phyloP scores from a whole-genome alignment of 2,797 vertebrate genomes.

The Bradypodion pumilum region DNA sequence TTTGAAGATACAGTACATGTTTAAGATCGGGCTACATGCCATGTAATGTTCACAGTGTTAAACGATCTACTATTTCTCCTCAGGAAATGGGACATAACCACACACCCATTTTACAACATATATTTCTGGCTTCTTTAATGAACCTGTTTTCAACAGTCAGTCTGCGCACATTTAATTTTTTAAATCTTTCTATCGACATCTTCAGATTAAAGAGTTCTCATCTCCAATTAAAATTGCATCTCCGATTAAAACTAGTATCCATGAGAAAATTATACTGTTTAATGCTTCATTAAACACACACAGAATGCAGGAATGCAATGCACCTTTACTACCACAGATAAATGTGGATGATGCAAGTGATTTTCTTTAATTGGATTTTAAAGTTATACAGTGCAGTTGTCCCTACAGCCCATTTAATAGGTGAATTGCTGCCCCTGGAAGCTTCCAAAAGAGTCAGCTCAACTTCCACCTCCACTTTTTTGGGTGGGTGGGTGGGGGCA shows the following conservation, averaged over 20 bases:
- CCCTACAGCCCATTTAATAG: too few species aligned
- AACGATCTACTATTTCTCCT: not conserved
- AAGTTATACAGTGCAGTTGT: too few species aligned
- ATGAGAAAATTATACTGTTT: not conserved
- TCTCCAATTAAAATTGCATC: not conserved
- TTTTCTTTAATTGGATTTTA: constrained; percentile 9
- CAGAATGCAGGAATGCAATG: not conserved
- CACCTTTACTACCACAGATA: not conserved
- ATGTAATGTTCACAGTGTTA: not conserved
- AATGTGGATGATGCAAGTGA: not conserved
- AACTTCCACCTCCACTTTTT: too few species aligned
- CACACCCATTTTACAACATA: not conserved
- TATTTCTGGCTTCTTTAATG: not conserved
- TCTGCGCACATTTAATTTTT: not conserved
- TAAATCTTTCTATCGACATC: not conserved
- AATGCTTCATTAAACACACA: not conserved
- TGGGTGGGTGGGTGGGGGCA: too few species aligned
- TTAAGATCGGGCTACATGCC: not conserved
- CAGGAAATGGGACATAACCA: not conserved
- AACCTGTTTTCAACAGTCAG: not conserved
- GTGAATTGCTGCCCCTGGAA: too few species aligned
- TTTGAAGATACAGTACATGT: not conserved
- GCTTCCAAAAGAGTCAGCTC: too few species aligned
- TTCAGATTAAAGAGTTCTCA: not conserved
- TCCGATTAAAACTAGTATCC: not conserved